Base-by-base conservation (phyloP, 2,797 vertebrate genomes). In the Scleropages formosus region DNA sequence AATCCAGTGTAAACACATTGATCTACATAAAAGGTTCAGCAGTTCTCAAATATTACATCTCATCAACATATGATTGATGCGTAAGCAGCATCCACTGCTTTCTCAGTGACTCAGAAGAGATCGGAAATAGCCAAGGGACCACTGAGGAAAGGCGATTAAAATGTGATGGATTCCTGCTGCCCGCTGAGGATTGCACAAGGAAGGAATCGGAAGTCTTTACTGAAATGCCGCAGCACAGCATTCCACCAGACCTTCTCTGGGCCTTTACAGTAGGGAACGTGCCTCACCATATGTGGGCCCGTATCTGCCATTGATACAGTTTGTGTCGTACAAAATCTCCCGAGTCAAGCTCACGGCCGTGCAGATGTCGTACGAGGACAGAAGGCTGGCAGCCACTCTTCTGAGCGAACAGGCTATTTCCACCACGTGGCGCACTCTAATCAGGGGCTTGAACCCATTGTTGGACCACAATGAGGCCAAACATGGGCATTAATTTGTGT, bases 401-500 rank as follows among this genome's bases (percentile, higher is more conserved):
- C 83, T 88, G 85, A 87, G 84, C 86, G 88, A 88, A 88, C 84
- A 87, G 81, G 64, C 70, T 81, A 60, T 82, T 82, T 78, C 76
- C 79, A 70, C 84, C 87, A 89, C 87, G 88, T 85, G 86, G 81
- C 84, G 79, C 85, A 86, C 87, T 91, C 86, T 85, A 86, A 85
- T 88, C 87, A 71, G 83, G 82, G 83, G 82, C 82, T 85, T 81
- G 81, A 66, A 68, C 83, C 89, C 84, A 88, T 94, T 94, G 93
- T 95, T 80, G 75, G 74, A 80, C 82, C 85, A 84, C 91, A 91
- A 90, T 85, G 84, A 87, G 88, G 88, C 81, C 91, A 89, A 90
- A 84, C 86, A 80, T 80, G 83, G 87, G 91, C 90, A 92, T 94
- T 90, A 85, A 86, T 79, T 84, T 88, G 90, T 87, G 90, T 89